These are phyloP conservation scores for Fundulus diaphanus DNA, from an alignment of 2,797 vertebrate species.

Conservation along the genomic window DNA sequence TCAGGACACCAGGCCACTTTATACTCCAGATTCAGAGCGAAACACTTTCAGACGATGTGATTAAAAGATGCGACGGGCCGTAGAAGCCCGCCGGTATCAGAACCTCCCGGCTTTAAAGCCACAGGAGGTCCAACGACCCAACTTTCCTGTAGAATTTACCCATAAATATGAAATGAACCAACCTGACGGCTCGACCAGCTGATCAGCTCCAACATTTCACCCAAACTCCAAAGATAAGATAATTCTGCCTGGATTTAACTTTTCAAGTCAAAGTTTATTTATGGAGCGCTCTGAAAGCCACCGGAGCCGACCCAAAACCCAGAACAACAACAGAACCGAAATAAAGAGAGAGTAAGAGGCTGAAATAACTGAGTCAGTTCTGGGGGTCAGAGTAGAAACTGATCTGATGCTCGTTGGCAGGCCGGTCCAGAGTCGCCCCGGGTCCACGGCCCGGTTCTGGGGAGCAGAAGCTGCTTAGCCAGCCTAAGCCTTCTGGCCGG, in stretches of 20 bases:
- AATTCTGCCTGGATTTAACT: not conserved
- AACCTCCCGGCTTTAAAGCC: not conserved
- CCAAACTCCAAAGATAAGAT: not conserved
- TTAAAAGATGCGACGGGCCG: constrained; percentile 49
- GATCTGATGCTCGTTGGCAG: no score
- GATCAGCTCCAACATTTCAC: not conserved
- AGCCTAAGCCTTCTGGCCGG: no score
- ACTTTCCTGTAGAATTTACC: not conserved
- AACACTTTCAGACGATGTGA: constrained; percentile 45
- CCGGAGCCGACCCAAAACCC: not conserved
- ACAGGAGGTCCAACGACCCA: no score
- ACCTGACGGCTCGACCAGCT: not conserved
- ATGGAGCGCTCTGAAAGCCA: not conserved
- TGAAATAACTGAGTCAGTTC: no score
- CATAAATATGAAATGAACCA: not conserved
- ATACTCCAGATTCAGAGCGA: constrained; percentile 29
- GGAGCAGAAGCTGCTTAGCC: no score
- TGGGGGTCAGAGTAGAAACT: no score
- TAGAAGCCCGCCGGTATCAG: constrained; percentile 5
- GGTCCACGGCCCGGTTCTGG: no score
- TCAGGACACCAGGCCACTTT: constrained; percentile 38
- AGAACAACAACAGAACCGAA: not conserved
- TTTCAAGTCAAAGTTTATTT: not conserved
- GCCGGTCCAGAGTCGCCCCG: no score
- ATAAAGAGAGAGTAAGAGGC: not conserved